A percentile compares a stretch with the other conserved stretches of the same genome.
Evolutionary conservation across 1,140 invertebrate species (phyloP).

Genomic region (Atopsyche davidsoni): DNA sequence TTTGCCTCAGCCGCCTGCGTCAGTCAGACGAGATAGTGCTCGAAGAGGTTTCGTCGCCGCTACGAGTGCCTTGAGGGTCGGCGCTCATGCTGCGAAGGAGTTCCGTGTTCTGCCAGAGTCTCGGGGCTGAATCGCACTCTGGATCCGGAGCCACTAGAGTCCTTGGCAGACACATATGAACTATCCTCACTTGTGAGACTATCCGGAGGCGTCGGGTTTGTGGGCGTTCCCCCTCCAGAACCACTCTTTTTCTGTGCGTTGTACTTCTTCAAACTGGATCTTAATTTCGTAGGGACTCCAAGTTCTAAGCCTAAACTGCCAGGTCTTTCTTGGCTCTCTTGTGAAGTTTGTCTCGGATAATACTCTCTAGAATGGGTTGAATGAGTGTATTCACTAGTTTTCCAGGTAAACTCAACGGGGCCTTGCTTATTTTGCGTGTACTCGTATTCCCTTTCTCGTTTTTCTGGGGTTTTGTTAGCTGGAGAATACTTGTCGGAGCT

Average conservation of each 20-base stretch:
- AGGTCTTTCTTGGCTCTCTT: constrained; percentile 56
- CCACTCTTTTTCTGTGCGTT: constrained; percentile 55
- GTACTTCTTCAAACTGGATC: constrained; percentile 69
- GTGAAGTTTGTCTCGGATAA: constrained; percentile 52
- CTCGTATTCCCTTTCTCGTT: constrained; percentile 35
- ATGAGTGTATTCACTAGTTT: constrained; percentile 43
- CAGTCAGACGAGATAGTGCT: constrained; percentile 46
- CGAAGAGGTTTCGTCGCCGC: constrained; percentile 44
- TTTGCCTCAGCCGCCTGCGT: background rate
- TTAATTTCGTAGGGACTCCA: constrained; percentile 53
- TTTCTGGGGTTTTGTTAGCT: constrained; percentile 25
- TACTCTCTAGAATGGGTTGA: constrained; percentile 39
- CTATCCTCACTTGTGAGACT: constrained; percentile 77
- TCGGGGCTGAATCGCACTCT: constrained; percentile 77
- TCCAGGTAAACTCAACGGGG: constrained; percentile 41
- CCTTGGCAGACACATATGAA: constrained; percentile 76
- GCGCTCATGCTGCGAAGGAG: constrained; percentile 32
- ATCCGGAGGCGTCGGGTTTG: constrained; percentile 78
- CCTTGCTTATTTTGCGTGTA: constrained; percentile 41
- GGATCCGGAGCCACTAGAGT: constrained; percentile 58
- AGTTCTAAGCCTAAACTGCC: constrained; percentile 61
- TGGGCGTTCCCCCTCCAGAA: constrained; percentile 67
- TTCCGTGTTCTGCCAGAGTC: constrained; percentile 47
- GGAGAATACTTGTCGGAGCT: constrained; percentile 33
- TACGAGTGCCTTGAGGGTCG: constrained; percentile 40